Conservation (phyloP, 2,888 invertebrate genomes). For the Hecatera dysodea region DNA sequence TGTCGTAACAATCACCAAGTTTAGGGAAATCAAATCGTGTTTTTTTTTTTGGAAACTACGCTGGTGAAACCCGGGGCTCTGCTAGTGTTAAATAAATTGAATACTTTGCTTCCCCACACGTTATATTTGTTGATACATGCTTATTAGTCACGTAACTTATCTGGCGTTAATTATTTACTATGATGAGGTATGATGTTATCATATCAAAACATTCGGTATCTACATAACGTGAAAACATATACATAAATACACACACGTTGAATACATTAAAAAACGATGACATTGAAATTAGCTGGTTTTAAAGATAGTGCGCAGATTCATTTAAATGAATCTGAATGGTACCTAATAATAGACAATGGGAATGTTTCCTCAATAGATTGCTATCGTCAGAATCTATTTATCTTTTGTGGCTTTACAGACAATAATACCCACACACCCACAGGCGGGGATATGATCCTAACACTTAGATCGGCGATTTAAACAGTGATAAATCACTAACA, state of each 20-base stretch:
- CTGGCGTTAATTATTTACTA: constrained; percentile 41
- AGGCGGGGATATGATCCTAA: constrained; percentile 16
- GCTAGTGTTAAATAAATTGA: not conserved
- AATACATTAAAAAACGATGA: constrained; percentile 22
- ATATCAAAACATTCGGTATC: constrained; percentile 37
- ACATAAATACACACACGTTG: constrained; percentile 17
- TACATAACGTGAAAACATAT: constrained; percentile 25
- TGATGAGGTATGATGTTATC: constrained; percentile 34
- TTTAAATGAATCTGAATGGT: constrained; percentile 7
- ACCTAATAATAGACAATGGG: constrained; percentile 3
- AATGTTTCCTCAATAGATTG: constrained; percentile 15
- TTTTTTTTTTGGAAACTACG: too few relatives aligned
- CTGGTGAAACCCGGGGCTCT: too few relatives aligned
- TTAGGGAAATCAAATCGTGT: not conserved
- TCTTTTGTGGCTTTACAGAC: constrained; percentile 13
- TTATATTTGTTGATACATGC: constrained; percentile 27
- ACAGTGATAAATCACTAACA: constrained; percentile 19
- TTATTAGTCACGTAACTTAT: constrained; percentile 45
- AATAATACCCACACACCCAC: constrained; percentile 30
- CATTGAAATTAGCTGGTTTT: constrained; percentile 37
- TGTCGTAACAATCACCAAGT: not conserved
- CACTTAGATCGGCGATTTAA: constrained; percentile 1
- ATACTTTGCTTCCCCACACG: not conserved
- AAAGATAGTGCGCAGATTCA: constrained; percentile 9
- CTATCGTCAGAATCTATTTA: constrained; percentile 22